Conservation (phyloP, 2,888 invertebrate genomes). For the Shargacucullia verbasci region DNA sequence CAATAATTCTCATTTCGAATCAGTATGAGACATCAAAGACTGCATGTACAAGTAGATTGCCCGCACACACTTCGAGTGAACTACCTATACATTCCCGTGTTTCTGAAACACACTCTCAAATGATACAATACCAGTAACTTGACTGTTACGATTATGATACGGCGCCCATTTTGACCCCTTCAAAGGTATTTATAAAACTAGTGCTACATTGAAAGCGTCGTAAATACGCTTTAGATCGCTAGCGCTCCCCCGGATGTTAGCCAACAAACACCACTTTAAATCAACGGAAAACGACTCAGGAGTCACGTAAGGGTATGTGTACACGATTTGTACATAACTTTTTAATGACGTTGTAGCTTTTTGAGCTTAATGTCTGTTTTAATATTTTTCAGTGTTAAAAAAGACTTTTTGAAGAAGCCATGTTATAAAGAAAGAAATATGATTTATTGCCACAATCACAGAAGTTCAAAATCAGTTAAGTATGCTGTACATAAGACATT, state of each 20-base stretch:
- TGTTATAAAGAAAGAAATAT: too few relatives aligned
- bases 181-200: constrained; percentile 48
- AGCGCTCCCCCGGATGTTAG: constrained; percentile 73
- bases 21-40: too few relatives aligned
- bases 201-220: constrained; percentile 69
- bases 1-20: too few relatives aligned
- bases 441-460: too few relatives aligned
- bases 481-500: too few relatives aligned
- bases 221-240: constrained; percentile 62
- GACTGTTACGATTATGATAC: constrained; percentile 13
- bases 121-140: not conserved
- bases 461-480: too few relatives aligned
- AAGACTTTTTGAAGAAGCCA: too few relatives aligned
- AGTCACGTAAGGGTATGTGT: constrained; percentile 55
- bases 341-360: constrained; percentile 21
- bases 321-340: constrained; percentile 41
- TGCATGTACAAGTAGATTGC: too few relatives aligned
- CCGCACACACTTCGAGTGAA: too few relatives aligned
- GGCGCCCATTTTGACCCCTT: constrained; percentile 15
- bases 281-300: constrained; percentile 72
- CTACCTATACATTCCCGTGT: not conserved
- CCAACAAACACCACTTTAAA: constrained; percentile 77
- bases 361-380: not conserved
- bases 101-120: not conserved
- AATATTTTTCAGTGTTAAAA: too few relatives aligned